Percentiles rank a stretch among this genome's conserved stretches.
Evolutionary conservation across 2,797 vertebrate genomes (phyloP).

Genomic region (Gadopsis bispinosus): DNA sequence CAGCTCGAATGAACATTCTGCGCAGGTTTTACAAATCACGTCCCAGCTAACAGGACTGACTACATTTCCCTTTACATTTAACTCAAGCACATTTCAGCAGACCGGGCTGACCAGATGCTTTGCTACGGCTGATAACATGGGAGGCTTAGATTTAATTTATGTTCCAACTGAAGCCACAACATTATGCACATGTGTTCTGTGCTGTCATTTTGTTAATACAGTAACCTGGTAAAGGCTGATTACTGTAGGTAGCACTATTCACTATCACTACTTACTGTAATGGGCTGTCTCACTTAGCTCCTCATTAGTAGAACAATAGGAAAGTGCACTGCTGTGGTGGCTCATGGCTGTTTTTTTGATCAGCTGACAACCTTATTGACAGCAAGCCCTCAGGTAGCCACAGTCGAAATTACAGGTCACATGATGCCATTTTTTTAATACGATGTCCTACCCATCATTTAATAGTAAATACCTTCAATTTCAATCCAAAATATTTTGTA

Average conservation of each 20-base stretch:
- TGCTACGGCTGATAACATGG: conserved; percentile 1
- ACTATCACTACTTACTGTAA: neutral
- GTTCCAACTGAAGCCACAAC: neutral
- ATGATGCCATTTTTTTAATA: neutral
- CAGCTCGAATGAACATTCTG: conserved; percentile 36
- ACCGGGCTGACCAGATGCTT: neutral
- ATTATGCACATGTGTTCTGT: neutral
- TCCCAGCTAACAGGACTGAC: conserved; percentile 35
- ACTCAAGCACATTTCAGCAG: conserved; percentile 10
- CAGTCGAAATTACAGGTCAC: conserved; percentile 1
- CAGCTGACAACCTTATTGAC: neutral
- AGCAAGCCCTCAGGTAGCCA: conserved; percentile 35
- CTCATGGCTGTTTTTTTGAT: neutral
- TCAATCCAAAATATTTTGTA: neutral
- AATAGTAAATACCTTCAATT: neutral
- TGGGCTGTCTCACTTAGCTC: neutral
- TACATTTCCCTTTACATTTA: conserved; percentile 27
- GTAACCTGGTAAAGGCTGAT: neutral
- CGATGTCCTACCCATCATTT: neutral
- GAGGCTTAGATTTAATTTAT: conserved; percentile 14
- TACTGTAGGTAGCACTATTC: neutral
- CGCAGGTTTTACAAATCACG: conserved; percentile 12
- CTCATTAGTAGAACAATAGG: neutral
- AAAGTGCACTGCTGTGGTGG: neutral
- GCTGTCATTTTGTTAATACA: neutral